Conservation (phyloP, 1,140 invertebrate genomes). For the Drosophila nigrodunni region DNA sequence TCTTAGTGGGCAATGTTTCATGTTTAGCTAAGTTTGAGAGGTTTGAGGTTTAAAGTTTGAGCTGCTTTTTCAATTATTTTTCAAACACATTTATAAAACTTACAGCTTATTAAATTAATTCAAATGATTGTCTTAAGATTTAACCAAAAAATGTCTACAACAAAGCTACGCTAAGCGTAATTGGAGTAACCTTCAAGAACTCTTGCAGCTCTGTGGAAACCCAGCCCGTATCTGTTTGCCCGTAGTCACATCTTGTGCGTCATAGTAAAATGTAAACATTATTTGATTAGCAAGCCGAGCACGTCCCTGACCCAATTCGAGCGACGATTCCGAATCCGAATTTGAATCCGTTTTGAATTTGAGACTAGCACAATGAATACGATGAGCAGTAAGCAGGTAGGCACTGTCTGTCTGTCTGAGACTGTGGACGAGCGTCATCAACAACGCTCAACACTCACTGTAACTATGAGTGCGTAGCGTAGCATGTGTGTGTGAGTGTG, state of each 20-base stretch:
- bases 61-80: no score
- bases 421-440: constrained; percentile 41
- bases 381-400: constrained; percentile 24
- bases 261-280: constrained; percentile 48
- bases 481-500: constrained; percentile 6
- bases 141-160: neutral
- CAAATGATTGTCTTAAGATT: neutral
- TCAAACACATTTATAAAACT: neutral
- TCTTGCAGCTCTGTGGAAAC: constrained; percentile 10
- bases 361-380: constrained; percentile 49
- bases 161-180: neutral
- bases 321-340: constrained; percentile 14
- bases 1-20: neutral
- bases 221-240: constrained; percentile 10
- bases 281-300: constrained; percentile 74
- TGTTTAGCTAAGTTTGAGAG: neutral
- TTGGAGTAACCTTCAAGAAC: constrained; percentile 30
- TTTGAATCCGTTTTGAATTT: constrained; percentile 39
- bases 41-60: no score
- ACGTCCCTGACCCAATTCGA: constrained; percentile 80
- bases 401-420: constrained; percentile 23
- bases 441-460: constrained; percentile 10
- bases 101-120: neutral
- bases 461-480: neutral
- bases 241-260: constrained; percentile 46